A percentile compares a stretch with the other conserved stretches of the same genome.
Evolutionary conservation across 1,140 invertebrate genomes (phyloP).

Genomic region (Drosophila santomea): DNA sequence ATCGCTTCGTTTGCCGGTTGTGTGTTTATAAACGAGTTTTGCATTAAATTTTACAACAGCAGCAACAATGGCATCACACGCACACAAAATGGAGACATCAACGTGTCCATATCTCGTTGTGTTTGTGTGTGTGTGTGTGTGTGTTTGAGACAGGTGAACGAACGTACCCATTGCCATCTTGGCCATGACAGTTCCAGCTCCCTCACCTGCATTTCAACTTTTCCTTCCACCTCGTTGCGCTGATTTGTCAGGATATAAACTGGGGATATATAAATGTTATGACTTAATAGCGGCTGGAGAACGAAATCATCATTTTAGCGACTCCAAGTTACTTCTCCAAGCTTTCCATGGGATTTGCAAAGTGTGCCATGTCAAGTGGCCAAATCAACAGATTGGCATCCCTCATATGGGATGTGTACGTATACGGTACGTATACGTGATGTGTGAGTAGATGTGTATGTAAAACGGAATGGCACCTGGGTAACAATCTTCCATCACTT

Average conservation of each 20-base stretch:
- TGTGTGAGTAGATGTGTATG: slow-evolving; percentile 24
- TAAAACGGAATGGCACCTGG: slow-evolving; percentile 6
- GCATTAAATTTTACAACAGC: slow-evolving; percentile 72
- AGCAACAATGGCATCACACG: slow-evolving; percentile 33
- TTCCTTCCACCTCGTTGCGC: slow-evolving; percentile 33
- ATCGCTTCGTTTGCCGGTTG: slow-evolving; percentile 3
- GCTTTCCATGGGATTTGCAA: neutral
- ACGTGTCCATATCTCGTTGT: slow-evolving; percentile 13
- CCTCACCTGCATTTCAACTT: neutral
- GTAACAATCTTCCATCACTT: slow-evolving; percentile 7
- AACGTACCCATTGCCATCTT: slow-evolving; percentile 58
- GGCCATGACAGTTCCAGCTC: slow-evolving; percentile 44
- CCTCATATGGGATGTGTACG: neutral
- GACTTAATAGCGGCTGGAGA: slow-evolving; percentile 20
- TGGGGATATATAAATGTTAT: slow-evolving; percentile 47
- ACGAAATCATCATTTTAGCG: slow-evolving; percentile 5
- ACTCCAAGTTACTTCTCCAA: too few relatives aligned
- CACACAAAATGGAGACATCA: slow-evolving; percentile 67
- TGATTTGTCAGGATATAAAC: slow-evolving; percentile 52
- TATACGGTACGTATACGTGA: neutral
- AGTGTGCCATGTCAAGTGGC: slow-evolving; percentile 27
- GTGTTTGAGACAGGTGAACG: slow-evolving; percentile 59
- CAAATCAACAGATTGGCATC: slow-evolving; percentile 58
- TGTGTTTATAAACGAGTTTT: slow-evolving; percentile 68
- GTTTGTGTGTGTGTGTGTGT: slow-evolving; percentile 6